phyloP scores from a whole-genome alignment of 92 coral and sea anemone genomes.

The Parazoanthus darwini region DNA sequence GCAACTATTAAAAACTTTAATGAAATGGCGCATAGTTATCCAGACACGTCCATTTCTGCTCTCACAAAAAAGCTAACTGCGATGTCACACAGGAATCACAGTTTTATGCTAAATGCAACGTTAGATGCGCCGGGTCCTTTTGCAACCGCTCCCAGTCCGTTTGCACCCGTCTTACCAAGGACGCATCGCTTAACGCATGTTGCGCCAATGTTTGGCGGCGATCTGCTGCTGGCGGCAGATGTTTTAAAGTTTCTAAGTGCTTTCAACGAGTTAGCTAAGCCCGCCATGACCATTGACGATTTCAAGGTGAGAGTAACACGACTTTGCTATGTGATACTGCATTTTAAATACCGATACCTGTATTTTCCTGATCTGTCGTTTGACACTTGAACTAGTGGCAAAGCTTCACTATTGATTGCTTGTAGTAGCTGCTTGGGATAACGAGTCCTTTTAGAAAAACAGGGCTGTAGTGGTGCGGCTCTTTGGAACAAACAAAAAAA shows the following conservation, averaged over 20 bases:
- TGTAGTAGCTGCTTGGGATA: no score
- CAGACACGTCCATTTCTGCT: conserved; percentile 25
- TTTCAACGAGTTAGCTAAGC: conserved; percentile 57
- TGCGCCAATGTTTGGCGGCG: conserved; percentile 98
- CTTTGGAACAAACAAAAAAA: no score
- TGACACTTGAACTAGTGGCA: no score
- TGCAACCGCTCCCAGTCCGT: conserved; percentile 44
- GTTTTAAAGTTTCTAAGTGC: conserved; percentile 56
- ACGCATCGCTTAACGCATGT: conserved; percentile 46
- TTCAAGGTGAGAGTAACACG: conserved; percentile 26
- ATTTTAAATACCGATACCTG: no score
- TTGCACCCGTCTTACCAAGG: conserved; percentile 41
- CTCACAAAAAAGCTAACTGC: conserved; percentile 27
- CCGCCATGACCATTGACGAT: conserved; percentile 41
- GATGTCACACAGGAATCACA: conserved; percentile 8
- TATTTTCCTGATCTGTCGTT: neutral
- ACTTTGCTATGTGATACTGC: no score
- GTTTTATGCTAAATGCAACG: neutral
- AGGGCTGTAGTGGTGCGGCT: no score
- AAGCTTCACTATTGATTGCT: no score
- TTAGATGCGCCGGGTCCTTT: conserved; percentile 9
- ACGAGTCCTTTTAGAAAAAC: no score
- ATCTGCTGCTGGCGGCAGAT: conserved; percentile 82
- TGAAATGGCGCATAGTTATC: neutral
- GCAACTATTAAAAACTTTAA: conserved; percentile 2